Conservation (phyloP, 2,113 vertebrate species). For the Lanius collurio region DNA sequence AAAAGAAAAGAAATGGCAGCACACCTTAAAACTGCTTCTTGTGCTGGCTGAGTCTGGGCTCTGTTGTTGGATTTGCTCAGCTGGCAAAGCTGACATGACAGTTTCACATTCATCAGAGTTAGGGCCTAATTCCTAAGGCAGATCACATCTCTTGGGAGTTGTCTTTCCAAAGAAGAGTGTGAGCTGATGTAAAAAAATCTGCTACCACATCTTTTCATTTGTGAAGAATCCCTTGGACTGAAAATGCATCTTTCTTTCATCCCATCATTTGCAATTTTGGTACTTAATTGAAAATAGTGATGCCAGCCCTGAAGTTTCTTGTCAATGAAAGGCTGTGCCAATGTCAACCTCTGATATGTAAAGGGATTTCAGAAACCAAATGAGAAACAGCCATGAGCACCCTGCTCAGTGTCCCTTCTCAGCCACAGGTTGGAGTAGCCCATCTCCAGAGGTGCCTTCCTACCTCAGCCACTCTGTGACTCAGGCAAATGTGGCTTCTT, state of each 20-base stretch:
- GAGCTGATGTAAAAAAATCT: not conserved
- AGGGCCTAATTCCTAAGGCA: slow-evolving; percentile 20
- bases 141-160: not conserved
- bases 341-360: not conserved
- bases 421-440: not conserved
- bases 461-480: not conserved
- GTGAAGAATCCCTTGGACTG: not conserved
- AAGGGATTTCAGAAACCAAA: not conserved
- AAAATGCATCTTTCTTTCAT: not conserved
- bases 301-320: not conserved
- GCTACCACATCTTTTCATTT: not conserved
- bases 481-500: not conserved
- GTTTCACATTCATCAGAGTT: slow-evolving; percentile 20
- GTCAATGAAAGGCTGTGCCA: not conserved
- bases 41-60: not conserved
- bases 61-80: not conserved
- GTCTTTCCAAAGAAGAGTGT: not conserved
- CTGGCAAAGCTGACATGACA: slow-evolving; percentile 40
- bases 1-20: not conserved
- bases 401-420: not conserved
- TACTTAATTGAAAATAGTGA: not conserved
- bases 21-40: not conserved
- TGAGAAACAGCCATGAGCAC: not conserved
- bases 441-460: not conserved
- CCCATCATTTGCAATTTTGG: not conserved